Percentiles rank a stretch among this genome's conserved stretches.
Conservation (phyloP, 2,113 vertebrate species). For the Siniperca knerii region DNA sequence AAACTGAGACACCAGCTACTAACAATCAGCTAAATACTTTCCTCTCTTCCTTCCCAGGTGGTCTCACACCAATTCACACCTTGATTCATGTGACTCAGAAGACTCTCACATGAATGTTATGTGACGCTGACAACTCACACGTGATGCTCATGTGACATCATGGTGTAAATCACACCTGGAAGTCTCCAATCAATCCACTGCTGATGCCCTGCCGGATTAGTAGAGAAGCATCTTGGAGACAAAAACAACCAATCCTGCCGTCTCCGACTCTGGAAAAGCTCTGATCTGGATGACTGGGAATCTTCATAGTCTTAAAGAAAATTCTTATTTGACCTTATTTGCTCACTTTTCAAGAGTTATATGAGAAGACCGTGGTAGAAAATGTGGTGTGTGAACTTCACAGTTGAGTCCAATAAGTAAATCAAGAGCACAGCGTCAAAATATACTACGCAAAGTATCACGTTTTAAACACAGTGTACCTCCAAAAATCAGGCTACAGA, state of each 20-base stretch:
- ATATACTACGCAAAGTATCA: too few species aligned
- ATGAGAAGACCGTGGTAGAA: too few species aligned
- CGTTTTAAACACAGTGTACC: too few species aligned
- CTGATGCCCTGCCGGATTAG: neutral
- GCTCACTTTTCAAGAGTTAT: too few species aligned
- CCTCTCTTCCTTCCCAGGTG: neutral
- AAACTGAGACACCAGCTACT: neutral
- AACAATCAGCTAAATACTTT: neutral
- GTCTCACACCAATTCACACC: slow-evolving; percentile 19
- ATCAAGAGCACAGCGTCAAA: too few species aligned
- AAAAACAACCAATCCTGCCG: neutral
- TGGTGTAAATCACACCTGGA: neutral
- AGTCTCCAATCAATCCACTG: neutral
- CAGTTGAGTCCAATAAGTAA: too few species aligned
- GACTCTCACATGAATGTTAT: neutral
- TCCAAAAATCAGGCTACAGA: too few species aligned
- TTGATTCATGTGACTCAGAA: neutral
- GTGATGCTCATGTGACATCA: neutral
- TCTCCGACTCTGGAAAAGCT: neutral
- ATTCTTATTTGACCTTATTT: too few species aligned
- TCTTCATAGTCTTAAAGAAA: neutral
- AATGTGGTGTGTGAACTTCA: too few species aligned
- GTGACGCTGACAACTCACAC: neutral
- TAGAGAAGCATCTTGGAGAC: neutral
- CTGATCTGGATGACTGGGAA: neutral